Conservation (phyloP, 2,113 vertebrate genomes). For the Atrichornis clamosus region DNA sequence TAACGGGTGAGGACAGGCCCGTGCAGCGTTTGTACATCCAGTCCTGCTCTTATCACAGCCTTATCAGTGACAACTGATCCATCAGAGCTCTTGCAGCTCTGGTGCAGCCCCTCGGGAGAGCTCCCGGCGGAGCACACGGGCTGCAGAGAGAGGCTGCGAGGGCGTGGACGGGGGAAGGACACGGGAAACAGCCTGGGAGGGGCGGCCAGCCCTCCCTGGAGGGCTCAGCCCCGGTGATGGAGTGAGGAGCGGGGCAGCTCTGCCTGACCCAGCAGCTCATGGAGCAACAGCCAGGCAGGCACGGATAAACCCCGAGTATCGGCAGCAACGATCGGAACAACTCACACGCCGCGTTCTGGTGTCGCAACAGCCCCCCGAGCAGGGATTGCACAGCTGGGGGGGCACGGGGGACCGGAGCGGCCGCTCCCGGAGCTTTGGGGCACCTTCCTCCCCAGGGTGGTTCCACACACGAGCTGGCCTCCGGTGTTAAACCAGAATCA, state of each 20-base stretch:
- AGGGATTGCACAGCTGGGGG: not conserved
- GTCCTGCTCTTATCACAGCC: not conserved
- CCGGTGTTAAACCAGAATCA: not conserved
- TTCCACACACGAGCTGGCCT: not conserved
- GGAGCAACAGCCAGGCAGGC: not conserved
- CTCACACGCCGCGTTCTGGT: not conserved
- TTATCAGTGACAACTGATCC: not conserved
- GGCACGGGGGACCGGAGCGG: not conserved
- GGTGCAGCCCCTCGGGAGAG: not conserved
- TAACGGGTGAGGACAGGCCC: not conserved
- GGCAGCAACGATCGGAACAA: not conserved
- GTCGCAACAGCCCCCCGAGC: not conserved
- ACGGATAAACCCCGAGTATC: not conserved
- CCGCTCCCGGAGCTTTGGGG: not conserved
- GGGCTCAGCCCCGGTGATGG: not conserved
- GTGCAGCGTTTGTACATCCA: accelerated
- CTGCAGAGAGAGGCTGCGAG: not conserved
- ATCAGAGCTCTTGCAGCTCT: not conserved
- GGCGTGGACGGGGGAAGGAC: not conserved
- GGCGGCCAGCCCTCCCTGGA: not conserved
- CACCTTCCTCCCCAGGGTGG: not conserved
- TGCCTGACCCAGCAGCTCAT: accelerated
- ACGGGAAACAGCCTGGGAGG: not conserved
- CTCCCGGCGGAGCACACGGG: not conserved
- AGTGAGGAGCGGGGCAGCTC: not conserved